Base-by-base conservation (phyloP, 2,888 invertebrate genomes). In the Lysandra bellargus region DNA sequence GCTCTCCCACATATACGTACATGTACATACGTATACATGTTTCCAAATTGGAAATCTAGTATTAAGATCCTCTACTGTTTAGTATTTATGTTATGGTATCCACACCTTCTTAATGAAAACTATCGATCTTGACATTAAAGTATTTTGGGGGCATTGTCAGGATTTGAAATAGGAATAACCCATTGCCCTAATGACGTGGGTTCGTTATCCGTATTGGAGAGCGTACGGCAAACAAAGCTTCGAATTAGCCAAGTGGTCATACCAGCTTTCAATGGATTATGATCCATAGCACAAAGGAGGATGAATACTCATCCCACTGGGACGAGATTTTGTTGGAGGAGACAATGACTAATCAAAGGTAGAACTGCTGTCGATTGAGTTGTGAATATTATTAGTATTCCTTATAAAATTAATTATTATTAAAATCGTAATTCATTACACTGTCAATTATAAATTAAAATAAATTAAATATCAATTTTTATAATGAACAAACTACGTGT, bases 251-350 rank as follows among this genome's bases (percentile, higher is more conserved):
- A 87, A 88, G 89, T 90, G 88, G 88, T 92, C 92, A 91, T 89
- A 91, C 93, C 92, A 91, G 93, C 92, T 92, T 93, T 94, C 93
- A 93, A 92, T 93, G 92, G 93, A 92, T 94, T 93, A 94, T 93
- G 93, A 93, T 92, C 90, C 90, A 92, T 91, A 93, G 91, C 90
- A 91, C 88, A 84, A 86, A 85, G 88, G 88, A 90, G 91, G 92
- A 91, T 89, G 91, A 90, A 88, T 91, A 89, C 91, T 89, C 90
- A 9, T 49, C 49, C 57, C 0, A 57, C 57, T 57, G 57, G 57
- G 57, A 57, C 4, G 57, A 17, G 17, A 57, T 57, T 57, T 57
- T 57, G 17, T 57, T 57, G 57, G 57, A 57, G 9, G 57, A 17
- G 57, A 17, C 12, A 57, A 17, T 3, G 57, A 49, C 9, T 9